Evolutionary conservation across 2,797 vertebrate genomes (phyloP), one percentile per base, ranked within the genome.

Genomic region (Pantherophis alleghaniensis): DNA sequence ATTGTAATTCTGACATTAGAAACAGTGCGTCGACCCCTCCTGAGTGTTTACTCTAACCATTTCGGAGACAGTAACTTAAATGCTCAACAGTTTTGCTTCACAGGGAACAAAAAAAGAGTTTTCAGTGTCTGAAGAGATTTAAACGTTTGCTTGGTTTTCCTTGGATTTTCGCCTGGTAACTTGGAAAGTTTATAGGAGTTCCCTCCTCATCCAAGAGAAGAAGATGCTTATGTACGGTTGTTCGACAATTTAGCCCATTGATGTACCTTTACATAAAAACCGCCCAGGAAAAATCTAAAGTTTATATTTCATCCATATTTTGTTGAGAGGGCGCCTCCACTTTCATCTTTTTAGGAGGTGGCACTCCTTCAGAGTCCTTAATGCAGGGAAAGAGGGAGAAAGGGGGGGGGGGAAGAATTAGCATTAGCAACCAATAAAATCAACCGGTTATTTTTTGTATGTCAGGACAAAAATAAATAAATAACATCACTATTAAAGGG

Each of bases 21-120:
- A 98, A 98, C 98, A 98, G 99, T 98, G 99, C 98, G 98, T 98
- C 97, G 98, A 99, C 98, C 97, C 96, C 98, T 98, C 98, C 98
- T 98, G 98, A 98, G 98, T 98, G 97, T 96, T 95, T 87, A 96
- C 97, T 97, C 97, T 97, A 97, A 95, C 97, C 97, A 96, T 97
- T 97, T 97, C 97, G 96, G 97, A 98, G 97, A 98, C 97, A 96
- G 98, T 96, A 97, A 96, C 97, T 95, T 97, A 97, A 60, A 97
- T 97, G 96, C 97, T 98, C 96, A 97, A 97, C 94, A 69, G 96
- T 96, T 97, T 97, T 92, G 55, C 96, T 97, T 97, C 98, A 97
- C 97, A 98, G 98, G 61, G 60, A 97, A 88, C n/a, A 74, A 74
- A 74, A 74, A 91, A 51, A 97, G 51, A 97, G 96, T 96, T 97